Base-by-base conservation (phyloP, 92 coral and sea anemone genomes). In the Umimayanthus chanpuru region DNA sequence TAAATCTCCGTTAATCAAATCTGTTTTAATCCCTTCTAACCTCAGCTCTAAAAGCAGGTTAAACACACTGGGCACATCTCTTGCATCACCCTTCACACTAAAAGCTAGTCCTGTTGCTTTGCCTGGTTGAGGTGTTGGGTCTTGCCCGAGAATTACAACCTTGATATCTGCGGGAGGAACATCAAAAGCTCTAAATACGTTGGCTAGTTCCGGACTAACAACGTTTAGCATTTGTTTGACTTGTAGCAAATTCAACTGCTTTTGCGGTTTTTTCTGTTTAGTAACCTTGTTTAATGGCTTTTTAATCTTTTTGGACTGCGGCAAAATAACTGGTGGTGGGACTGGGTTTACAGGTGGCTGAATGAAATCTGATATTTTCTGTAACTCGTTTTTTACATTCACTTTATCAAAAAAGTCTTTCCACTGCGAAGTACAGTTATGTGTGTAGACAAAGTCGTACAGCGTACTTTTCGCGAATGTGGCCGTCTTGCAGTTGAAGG, bases 141-240 rank as follows among this genome's bases (percentile, higher is more conserved):
- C 89, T 77, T 86, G 89, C 8, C 89, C 89, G 43, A 86, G 29
- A 39, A 86, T 86, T 9, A 86, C 77, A 20, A 65, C 89, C 41
- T 9, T 56, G 0, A 86, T 66, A 5, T 29, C 66, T 0, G 9
- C 5, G 7, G 9, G 76, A 26, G 18, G 44, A 73, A 73, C 77
- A 29, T 29, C 2, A 39, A 73, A 73, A 73, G 77, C 77, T 29
- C 25, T 73, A 73, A 73, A 73, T 2, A 73, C 77, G 38, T 73
- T 1, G n/a, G 41, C 2, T 21, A 39, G 77, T 29, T 73, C 8
- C 36, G 77, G 77, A 30, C 18, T 73, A 32, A 73, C 32, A 4
- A 9, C 1, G 0, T 71, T 18, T 9, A 20, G 76, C 4, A 1
- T 50, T 50, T 50, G 16, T 50, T 50, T 50, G 16, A 11, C 8